Percentiles rank a stretch among this genome's conserved stretches.
Conservation (phyloP, 2,797 vertebrate species). For the Tenualosa ilisha region DNA sequence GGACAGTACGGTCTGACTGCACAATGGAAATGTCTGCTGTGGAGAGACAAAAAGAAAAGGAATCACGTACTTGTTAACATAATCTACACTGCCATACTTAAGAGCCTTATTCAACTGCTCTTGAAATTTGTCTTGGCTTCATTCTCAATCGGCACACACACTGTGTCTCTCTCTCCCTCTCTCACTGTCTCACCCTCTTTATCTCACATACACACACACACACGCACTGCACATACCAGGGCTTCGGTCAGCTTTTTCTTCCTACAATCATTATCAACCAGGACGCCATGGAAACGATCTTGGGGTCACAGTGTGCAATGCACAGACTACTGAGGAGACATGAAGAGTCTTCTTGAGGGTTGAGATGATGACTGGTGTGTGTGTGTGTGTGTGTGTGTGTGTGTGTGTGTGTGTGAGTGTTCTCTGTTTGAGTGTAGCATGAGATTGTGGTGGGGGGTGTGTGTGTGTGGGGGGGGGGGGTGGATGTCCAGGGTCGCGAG, state of each 20-base stretch:
- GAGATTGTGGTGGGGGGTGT: background rate
- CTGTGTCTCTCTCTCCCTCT: too few relatives aligned
- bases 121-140: background rate
- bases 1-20: background rate
- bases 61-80: background rate
- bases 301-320: background rate
- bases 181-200: too few relatives aligned
- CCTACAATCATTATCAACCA: background rate
- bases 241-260: background rate
- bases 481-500: background rate
- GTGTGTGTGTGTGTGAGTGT: slow-evolving; percentile 9
- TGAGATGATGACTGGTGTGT: background rate
- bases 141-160: background rate
- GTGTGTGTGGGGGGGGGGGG: background rate
- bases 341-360: background rate
- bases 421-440: background rate
- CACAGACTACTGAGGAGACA: background rate
- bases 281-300: background rate
- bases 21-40: background rate
- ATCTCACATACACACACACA: background rate
- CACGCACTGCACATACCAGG: background rate
- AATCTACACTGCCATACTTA: background rate
- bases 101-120: background rate
- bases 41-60: background rate
- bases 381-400: slow-evolving; percentile 5